Evolutionary conservation across 2,888 invertebrate species (phyloP).

Genomic region (Eristalinus aeneus): DNA sequence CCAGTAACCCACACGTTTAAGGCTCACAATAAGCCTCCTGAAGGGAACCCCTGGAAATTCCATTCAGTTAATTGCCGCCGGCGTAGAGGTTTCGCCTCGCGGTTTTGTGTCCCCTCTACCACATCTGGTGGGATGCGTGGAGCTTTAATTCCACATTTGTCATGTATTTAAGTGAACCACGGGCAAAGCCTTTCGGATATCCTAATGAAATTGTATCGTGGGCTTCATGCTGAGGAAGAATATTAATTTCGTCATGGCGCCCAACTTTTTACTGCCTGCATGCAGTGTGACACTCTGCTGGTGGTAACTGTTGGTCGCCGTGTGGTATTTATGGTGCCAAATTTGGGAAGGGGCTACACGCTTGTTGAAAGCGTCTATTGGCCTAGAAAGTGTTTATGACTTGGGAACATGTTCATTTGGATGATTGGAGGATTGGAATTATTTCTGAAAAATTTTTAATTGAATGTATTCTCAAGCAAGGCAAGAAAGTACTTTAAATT

Average conservation of each 20-base stretch:
- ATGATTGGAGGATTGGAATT: too few species aligned
- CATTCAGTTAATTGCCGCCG: background rate
- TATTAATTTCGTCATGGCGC: background rate
- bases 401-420: too few species aligned
- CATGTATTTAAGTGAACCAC: background rate
- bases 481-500: too few species aligned
- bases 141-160: slow-evolving; percentile 11
- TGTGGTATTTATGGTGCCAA: background rate
- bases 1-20: slow-evolving; percentile 9
- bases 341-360: background rate
- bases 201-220: background rate
- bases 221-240: background rate
- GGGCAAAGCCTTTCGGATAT: background rate
- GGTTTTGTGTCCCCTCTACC: background rate
- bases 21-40: slow-evolving; percentile 20
- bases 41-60: background rate
- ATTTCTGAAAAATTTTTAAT: too few species aligned
- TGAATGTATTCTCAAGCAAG: too few species aligned
- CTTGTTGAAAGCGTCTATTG: background rate
- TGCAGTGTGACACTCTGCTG: background rate
- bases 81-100: background rate
- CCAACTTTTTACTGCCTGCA: background rate
- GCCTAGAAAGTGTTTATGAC: background rate
- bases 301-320: background rate
- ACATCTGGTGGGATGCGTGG: background rate